phyloP scores from a whole-genome alignment of 2,888 invertebrate genomes.

The Hololepta plana region DNA sequence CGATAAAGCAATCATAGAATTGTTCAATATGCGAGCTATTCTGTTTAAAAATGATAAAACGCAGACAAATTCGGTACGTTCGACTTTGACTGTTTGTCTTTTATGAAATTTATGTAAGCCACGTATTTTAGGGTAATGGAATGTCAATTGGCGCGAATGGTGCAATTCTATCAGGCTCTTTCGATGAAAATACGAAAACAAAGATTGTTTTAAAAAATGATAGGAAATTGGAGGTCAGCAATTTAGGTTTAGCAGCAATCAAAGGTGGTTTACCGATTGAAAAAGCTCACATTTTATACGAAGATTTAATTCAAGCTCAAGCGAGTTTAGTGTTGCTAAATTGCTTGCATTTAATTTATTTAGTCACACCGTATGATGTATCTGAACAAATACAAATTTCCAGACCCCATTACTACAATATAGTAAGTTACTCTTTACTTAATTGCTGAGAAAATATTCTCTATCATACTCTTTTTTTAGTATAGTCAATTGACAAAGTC shows the following conservation, averaged over 20 bases:
- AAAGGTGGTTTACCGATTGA: conserved; percentile 70
- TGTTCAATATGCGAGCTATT: conserved; percentile 30
- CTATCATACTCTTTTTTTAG: too few relatives aligned
- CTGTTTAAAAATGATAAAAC: conserved; percentile 14
- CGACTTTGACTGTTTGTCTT: too few relatives aligned
- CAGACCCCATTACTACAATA: conserved; percentile 35
- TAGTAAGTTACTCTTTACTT: conserved; percentile 28
- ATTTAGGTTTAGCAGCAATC: conserved; percentile 64
- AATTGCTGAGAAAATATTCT: conserved; percentile 8
- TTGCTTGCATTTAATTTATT: conserved; percentile 70
- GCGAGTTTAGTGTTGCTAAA: conserved; percentile 60
- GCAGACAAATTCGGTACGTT: conserved; percentile 8
- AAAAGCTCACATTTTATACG: conserved; percentile 49
- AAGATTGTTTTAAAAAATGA: conserved; percentile 14
- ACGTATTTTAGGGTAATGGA: not conserved
- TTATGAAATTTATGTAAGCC: too few relatives aligned
- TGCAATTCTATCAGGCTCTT: conserved; percentile 1
- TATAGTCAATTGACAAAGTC: conserved; percentile 42
- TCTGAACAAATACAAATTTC: conserved; percentile 34
- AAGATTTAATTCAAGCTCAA: conserved; percentile 56
- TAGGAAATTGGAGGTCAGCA: conserved; percentile 25
- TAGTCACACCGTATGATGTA: conserved; percentile 66
- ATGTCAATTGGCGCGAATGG: conserved; percentile 1
- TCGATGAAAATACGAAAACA: conserved; percentile 2
- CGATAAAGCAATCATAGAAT: conserved; percentile 26